A percentile compares a stretch with the other conserved stretches of the same genome.
Evolutionary conservation across 2,113 vertebrate genomes (phyloP).

Genomic region (Vidua macroura): DNA sequence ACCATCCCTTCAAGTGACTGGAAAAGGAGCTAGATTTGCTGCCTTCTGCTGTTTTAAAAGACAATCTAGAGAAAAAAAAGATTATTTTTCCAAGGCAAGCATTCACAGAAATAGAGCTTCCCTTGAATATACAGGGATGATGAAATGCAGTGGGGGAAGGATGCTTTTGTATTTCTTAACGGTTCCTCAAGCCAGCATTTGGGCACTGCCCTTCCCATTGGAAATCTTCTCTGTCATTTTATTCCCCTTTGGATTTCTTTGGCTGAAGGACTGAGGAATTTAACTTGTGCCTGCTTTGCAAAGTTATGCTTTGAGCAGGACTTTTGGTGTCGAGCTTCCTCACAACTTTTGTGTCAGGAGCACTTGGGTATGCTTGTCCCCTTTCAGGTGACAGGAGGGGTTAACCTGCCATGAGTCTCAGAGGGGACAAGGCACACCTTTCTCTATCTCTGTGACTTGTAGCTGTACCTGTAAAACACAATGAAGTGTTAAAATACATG

Average conservation of each 20-base stretch:
- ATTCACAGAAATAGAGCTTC: not conserved
- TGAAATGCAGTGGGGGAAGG: not conserved
- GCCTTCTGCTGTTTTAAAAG: not conserved
- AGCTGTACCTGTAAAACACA: not conserved
- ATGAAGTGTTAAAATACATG: not conserved
- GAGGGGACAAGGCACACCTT: not conserved
- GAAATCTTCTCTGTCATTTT: not conserved
- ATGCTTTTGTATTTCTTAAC: not conserved
- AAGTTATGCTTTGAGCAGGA: not conserved
- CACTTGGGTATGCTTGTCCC: not conserved
- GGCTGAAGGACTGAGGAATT: not conserved
- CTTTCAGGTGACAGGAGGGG: not conserved
- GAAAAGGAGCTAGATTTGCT: not conserved
- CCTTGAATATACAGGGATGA: not conserved
- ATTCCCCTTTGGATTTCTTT: not conserved
- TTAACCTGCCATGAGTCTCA: not conserved
- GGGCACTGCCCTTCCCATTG: not conserved
- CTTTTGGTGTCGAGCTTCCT: not conserved
- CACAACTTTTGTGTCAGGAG: not conserved
- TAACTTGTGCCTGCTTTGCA: not conserved
- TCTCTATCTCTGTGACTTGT: not conserved
- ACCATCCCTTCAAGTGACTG: not conserved
- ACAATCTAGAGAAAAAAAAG: not conserved
- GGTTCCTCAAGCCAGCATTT: not conserved
- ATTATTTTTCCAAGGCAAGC: not conserved